phyloP scores from a whole-genome alignment of 53 echinoderm and acorn worm species.

The Echinarachnius parma region DNA sequence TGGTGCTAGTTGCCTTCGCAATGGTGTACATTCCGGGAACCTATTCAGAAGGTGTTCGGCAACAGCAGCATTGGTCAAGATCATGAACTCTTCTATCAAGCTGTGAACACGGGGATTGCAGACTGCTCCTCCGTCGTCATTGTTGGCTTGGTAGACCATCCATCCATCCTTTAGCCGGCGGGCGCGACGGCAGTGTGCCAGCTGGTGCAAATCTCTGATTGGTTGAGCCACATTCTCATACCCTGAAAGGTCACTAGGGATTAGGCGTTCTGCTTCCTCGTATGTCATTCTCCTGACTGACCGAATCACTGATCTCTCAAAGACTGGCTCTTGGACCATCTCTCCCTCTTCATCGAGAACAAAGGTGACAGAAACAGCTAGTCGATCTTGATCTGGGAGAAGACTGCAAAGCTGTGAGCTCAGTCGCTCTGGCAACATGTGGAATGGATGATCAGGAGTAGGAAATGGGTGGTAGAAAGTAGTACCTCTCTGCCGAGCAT shows the following conservation, averaged over 20 bases:
- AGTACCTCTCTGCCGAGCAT: conserved; percentile 68
- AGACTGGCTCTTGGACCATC: conserved; percentile 40
- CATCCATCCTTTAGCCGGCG: conserved; percentile 55
- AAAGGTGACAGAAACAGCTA: conserved; percentile 70
- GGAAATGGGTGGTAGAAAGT: conserved; percentile 65
- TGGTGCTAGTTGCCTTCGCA: conserved; percentile 70
- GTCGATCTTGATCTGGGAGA: conserved; percentile 58
- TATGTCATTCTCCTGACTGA: conserved; percentile 65
- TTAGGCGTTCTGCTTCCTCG: conserved; percentile 67
- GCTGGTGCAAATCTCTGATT: conserved; percentile 7
- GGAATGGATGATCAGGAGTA: conserved; percentile 42
- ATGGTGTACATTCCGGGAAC: conserved; percentile 55
- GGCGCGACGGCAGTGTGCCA: conserved; percentile 56
- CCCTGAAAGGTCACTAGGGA: too few relatives aligned
- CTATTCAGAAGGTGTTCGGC: conserved; percentile 50
- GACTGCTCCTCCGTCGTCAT: conserved; percentile 60
- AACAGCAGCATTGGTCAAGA: conserved; percentile 62
- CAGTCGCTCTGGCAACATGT: conserved; percentile 75
- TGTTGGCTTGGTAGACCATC: conserved; percentile 43
- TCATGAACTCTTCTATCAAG: conserved; percentile 72
- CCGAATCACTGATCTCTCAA: conserved; percentile 61
- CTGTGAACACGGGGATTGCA: conserved; percentile 62
- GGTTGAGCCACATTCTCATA: conserved; percentile 15
- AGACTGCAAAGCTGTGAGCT: conserved; percentile 73
- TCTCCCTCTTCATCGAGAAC: conserved; percentile 50